Percentiles rank a stretch among this genome's conserved stretches.
phyloP scores from a whole-genome alignment of 2,113 vertebrate species.

The Uropsilus gracilis region DNA sequence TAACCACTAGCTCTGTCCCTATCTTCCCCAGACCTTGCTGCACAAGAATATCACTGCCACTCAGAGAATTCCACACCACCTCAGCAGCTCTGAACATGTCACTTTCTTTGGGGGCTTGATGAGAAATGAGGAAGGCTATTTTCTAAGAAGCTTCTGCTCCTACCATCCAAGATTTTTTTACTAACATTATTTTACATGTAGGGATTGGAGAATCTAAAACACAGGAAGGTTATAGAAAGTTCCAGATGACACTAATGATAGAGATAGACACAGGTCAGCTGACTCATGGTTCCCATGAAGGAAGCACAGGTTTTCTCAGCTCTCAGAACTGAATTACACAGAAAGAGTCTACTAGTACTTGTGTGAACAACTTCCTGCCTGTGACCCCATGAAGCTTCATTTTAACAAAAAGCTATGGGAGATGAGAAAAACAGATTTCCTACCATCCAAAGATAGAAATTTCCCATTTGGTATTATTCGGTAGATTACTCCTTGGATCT shows the following conservation, averaged over 20 bases:
- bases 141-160: neutral
- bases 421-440: neutral
- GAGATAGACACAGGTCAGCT: neutral
- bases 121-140: neutral
- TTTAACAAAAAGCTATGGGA: neutral
- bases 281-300: neutral
- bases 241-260: neutral
- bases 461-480: too few relatives aligned
- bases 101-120: neutral
- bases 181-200: neutral
- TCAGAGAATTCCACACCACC: neutral
- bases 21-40: too few relatives aligned
- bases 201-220: neutral
- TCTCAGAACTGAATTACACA: neutral
- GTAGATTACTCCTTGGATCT: too few relatives aligned
- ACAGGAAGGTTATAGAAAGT: neutral
- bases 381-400: too few relatives aligned
- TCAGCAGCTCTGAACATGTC: neutral
- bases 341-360: neutral
- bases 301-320: neutral
- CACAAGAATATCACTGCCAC: neutral
- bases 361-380: neutral
- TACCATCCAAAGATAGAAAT: too few relatives aligned
- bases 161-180: neutral
- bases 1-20: neutral